Conservation (phyloP, 1,140 invertebrate genomes). For the Drosophila baimaii region DNA sequence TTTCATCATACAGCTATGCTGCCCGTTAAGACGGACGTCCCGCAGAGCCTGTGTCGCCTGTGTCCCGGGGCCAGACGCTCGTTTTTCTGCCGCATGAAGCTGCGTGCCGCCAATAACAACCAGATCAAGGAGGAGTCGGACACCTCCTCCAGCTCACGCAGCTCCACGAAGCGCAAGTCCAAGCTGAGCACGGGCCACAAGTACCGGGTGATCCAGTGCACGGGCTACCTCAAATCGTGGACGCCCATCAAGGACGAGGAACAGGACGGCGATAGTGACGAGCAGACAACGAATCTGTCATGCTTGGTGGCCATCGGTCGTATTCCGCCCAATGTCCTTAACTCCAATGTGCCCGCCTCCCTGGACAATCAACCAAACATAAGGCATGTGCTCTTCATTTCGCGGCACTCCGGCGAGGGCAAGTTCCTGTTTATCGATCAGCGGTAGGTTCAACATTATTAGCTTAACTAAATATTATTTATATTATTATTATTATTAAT, state of each 20-base stretch:
- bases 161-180: constrained; percentile 88
- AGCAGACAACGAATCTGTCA: constrained; percentile 91
- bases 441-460: constrained; percentile 85
- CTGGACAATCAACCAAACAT: constrained; percentile 84
- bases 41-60: constrained; percentile 89
- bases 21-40: constrained; percentile 94
- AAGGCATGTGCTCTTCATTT: constrained; percentile 89
- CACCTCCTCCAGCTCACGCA: constrained; percentile 87
- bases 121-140: constrained; percentile 91
- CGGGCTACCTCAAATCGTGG: constrained; percentile 97
- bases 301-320: constrained; percentile 94
- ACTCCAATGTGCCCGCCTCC: constrained; percentile 79
- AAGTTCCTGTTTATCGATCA: constrained; percentile 99
- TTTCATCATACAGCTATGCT: constrained; percentile 96
- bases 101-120: constrained; percentile 86
- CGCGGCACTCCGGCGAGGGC: constrained; percentile 95
- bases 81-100: constrained; percentile 97
- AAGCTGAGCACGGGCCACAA: constrained; percentile 88
- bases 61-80: constrained; percentile 95
- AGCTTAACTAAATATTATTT: neutral
- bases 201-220: constrained; percentile 93
- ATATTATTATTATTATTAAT: neutral
- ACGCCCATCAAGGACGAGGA: constrained; percentile 91
- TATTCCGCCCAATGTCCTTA: constrained; percentile 86
- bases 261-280: constrained; percentile 88